Evolutionary conservation across 2,888 invertebrate species (phyloP).

Genomic region (Helleia helle): DNA sequence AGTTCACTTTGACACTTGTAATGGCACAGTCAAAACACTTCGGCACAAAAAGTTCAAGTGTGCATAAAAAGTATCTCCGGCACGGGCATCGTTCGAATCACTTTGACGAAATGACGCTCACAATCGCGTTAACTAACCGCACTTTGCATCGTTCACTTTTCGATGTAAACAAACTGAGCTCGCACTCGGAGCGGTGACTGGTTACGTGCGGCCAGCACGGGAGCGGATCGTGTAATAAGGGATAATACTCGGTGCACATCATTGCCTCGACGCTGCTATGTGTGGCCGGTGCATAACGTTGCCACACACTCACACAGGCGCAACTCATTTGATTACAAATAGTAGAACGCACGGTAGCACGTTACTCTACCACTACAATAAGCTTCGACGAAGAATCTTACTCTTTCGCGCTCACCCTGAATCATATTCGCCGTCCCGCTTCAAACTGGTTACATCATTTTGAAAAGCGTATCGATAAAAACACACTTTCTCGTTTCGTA

Average conservation of each 20-base stretch:
- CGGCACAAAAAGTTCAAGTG: constrained; percentile 50
- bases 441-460: constrained; percentile 59
- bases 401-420: constrained; percentile 33
- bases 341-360: constrained; percentile 72
- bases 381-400: constrained; percentile 46
- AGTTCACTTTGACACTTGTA: constrained; percentile 48
- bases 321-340: constrained; percentile 67
- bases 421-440: constrained; percentile 36
- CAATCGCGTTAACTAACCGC: constrained; percentile 58
- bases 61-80: constrained; percentile 53
- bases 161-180: constrained; percentile 69
- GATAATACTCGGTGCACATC: constrained; percentile 71
- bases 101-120: constrained; percentile 54
- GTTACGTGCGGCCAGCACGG: constrained; percentile 62
- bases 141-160: constrained; percentile 55
- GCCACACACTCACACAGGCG: constrained; percentile 51
- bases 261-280: constrained; percentile 56
- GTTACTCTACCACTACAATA: constrained; percentile 65
- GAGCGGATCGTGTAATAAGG: constrained; percentile 69
- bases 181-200: constrained; percentile 53
- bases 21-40: constrained; percentile 29
- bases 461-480: constrained; percentile 38
- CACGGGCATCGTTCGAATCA: constrained; percentile 55
- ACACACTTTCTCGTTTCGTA: constrained; percentile 43
- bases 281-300: constrained; percentile 63